A percentile compares a stretch with the other conserved stretches of the same genome.
These are phyloP conservation scores for Nothobranchius furzeri DNA, from an alignment of 2,113 vertebrate genomes.

Conservation along the genomic window DNA sequence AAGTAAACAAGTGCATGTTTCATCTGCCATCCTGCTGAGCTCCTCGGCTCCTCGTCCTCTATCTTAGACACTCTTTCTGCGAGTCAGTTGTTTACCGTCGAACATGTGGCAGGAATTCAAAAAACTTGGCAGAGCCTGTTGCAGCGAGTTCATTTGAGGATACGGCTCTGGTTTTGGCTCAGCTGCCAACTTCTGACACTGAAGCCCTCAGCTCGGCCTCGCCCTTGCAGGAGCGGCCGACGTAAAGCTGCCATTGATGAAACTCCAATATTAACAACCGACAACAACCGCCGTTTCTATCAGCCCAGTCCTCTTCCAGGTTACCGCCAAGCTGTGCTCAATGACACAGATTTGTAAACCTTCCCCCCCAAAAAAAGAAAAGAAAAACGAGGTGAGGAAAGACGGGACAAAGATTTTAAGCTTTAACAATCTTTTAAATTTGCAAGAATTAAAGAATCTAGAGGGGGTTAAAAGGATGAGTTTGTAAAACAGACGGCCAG, in stretches of 20 bases:
- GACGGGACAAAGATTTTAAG: background rate
- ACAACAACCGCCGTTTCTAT: conserved; percentile 15
- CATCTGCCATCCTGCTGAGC: conserved; percentile 25
- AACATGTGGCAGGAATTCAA: conserved; percentile 74
- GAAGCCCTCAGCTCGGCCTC: conserved; percentile 75
- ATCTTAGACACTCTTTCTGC: conserved; percentile 48
- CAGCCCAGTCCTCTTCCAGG: background rate
- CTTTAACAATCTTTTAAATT: background rate
- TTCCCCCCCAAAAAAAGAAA: too few species aligned
- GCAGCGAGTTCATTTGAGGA: conserved; percentile 81
- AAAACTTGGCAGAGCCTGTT: conserved; percentile 71
- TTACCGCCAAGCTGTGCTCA: conserved; percentile 9
- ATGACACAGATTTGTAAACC: background rate
- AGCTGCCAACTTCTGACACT: conserved; percentile 80
- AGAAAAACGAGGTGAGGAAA: background rate
- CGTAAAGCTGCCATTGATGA: conserved; percentile 72
- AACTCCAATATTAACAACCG: conserved; percentile 73
- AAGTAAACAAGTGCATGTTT: conserved; percentile 37
- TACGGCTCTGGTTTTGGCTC: conserved; percentile 78
- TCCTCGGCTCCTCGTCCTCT: conserved; percentile 13
- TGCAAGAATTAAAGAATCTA: background rate
- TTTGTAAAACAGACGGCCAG: background rate
- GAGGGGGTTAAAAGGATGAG: background rate
- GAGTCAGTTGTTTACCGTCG: conserved; percentile 72
- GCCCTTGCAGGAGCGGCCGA: conserved; percentile 71